Percentiles rank a stretch among this genome's conserved stretches.
Conservation (phyloP, 2,113 vertebrate genomes). For the Gila orcuttii region DNA sequence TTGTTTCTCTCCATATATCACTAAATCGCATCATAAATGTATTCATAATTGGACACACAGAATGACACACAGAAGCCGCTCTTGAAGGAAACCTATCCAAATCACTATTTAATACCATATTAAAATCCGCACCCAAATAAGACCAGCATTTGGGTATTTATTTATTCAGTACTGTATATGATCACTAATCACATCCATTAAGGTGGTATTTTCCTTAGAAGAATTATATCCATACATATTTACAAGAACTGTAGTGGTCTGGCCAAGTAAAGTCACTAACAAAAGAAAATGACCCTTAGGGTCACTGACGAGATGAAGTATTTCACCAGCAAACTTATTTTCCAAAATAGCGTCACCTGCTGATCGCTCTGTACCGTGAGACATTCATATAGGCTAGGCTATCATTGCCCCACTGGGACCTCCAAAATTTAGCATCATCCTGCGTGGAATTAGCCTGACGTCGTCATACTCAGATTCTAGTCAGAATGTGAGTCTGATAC, state of each 20-base stretch:
- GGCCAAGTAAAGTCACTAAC: neutral
- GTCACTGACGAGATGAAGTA: too few relatives aligned
- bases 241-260: neutral
- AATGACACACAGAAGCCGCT: neutral
- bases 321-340: too few relatives aligned
- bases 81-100: neutral
- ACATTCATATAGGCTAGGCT: too few relatives aligned
- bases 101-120: neutral
- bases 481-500: too few relatives aligned
- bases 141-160: neutral
- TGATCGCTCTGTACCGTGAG: too few relatives aligned
- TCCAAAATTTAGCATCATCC: too few relatives aligned
- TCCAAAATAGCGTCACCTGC: too few relatives aligned
- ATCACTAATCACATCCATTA: neutral
- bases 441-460: too few relatives aligned
- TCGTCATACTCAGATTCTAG: too few relatives aligned
- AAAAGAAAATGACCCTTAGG: neutral
- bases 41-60: neutral
- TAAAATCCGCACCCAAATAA: neutral
- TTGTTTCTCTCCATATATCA: neutral
- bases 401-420: too few relatives aligned
- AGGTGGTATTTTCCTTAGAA: neutral
- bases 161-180: neutral
- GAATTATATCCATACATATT: neutral
- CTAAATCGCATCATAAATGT: neutral